phyloP scores from a whole-genome alignment of 2,797 vertebrate species.

The Dermochelys coriacea region DNA sequence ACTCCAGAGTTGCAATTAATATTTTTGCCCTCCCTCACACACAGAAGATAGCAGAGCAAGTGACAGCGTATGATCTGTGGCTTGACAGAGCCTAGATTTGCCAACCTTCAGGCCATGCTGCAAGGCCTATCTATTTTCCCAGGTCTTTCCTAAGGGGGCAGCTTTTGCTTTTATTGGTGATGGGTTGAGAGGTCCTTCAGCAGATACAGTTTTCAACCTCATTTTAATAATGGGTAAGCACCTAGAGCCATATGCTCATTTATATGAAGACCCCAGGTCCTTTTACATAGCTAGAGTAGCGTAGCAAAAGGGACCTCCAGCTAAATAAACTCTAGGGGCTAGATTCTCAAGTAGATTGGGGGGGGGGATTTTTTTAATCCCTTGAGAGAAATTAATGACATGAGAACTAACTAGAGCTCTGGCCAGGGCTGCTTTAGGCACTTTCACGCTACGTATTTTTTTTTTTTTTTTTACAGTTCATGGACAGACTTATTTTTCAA shows the following conservation, averaged over 20 bases:
- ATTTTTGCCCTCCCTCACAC: not conserved
- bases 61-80: not conserved
- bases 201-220: not conserved
- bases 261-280: no score
- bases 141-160: not conserved
- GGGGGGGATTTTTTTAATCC: not conserved
- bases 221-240: not conserved
- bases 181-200: not conserved
- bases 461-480: not conserved
- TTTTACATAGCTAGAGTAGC: not conserved
- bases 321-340: not conserved
- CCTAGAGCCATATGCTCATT: not conserved
- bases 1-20: not conserved
- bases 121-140: not conserved
- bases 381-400: not conserved
- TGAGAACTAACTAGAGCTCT: not conserved
- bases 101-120: not conserved
- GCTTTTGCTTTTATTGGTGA: not conserved
- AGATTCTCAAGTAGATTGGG: no score
- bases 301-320: not conserved
- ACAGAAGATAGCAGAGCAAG: not conserved
- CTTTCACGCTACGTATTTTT: not conserved
- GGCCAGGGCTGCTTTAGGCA: not conserved
- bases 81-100: not conserved
- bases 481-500: not conserved